Evolutionary conservation across 1,140 invertebrate species (phyloP).

Genomic region (Leptoteleia sp.): DNA sequence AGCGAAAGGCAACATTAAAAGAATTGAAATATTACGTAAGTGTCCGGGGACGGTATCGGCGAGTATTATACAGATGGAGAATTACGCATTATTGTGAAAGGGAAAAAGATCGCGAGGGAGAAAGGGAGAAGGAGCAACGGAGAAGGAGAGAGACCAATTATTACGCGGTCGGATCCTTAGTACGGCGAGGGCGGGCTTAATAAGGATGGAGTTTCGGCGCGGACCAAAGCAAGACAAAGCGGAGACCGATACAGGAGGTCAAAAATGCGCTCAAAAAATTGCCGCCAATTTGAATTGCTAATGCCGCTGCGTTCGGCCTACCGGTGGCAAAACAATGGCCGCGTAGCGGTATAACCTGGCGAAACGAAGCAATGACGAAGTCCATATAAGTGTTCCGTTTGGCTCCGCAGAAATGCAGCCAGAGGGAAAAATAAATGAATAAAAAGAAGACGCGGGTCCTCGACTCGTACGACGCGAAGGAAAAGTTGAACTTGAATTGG

Average conservation of each 20-base stretch:
- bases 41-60: background rate
- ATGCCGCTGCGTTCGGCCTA: constrained; percentile 70
- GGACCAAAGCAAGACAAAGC: constrained; percentile 73
- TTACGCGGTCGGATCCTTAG: constrained; percentile 75
- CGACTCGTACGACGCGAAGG: constrained; percentile 40
- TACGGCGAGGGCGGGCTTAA: constrained; percentile 81
- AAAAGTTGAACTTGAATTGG: constrained; percentile 44
- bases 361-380: constrained; percentile 75
- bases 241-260: constrained; percentile 81
- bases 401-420: constrained; percentile 78
- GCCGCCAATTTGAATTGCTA: constrained; percentile 82
- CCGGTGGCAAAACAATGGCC: constrained; percentile 79
- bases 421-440: constrained; percentile 77
- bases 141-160: constrained; percentile 69
- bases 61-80: constrained; percentile 32
- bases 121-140: constrained; percentile 30
- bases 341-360: constrained; percentile 78
- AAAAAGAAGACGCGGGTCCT: constrained; percentile 59
- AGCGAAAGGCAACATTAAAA: background rate
- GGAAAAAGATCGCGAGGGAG: constrained; percentile 53
- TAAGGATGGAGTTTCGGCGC: constrained; percentile 79
- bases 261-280: constrained; percentile 82
- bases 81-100: constrained; percentile 56
- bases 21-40: constrained; percentile 22
- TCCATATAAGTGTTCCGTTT: constrained; percentile 81